Evolutionary conservation across 2,888 invertebrate species (phyloP).

Genomic region (Lasioglossum marginatum): DNA sequence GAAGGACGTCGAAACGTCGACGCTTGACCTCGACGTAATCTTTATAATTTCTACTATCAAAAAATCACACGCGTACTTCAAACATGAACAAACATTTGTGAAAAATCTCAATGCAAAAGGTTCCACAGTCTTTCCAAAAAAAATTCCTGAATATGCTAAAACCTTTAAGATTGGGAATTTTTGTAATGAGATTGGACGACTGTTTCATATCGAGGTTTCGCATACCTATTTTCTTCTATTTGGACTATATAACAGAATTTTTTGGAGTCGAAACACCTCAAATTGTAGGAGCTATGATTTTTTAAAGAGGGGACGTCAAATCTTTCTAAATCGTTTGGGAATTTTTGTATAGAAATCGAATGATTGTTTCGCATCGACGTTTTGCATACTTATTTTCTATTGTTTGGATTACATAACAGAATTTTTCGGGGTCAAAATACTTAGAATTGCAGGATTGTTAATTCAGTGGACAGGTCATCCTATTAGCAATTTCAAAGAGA

Average conservation of each 20-base stretch:
- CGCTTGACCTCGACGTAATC: slow-evolving; percentile 11
- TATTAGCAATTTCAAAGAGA: neutral
- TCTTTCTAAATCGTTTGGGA: neutral
- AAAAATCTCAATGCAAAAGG: too few relatives aligned
- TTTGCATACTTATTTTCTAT: neutral
- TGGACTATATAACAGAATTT: neutral
- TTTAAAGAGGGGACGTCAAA: neutral
- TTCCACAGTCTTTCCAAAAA: too few relatives aligned
- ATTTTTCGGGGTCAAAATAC: neutral
- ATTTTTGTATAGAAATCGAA: neutral
- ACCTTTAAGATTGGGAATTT: neutral
- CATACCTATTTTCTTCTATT: neutral
- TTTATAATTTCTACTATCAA: too few relatives aligned
- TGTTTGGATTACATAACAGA: neutral
- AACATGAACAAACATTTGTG: too few relatives aligned
- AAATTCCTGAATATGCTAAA: too few relatives aligned
- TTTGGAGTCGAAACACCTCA: neutral
- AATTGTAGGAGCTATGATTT: neutral
- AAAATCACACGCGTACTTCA: too few relatives aligned
- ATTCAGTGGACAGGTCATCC: neutral
- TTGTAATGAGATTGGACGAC: neutral
- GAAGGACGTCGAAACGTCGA: slow-evolving; percentile 19
- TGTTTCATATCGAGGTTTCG: neutral
- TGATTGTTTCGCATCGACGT: neutral
- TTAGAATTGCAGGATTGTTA: neutral